These are phyloP conservation scores for Avahi laniger DNA, from an alignment of 2,797 vertebrate species.

Conservation along the genomic window DNA sequence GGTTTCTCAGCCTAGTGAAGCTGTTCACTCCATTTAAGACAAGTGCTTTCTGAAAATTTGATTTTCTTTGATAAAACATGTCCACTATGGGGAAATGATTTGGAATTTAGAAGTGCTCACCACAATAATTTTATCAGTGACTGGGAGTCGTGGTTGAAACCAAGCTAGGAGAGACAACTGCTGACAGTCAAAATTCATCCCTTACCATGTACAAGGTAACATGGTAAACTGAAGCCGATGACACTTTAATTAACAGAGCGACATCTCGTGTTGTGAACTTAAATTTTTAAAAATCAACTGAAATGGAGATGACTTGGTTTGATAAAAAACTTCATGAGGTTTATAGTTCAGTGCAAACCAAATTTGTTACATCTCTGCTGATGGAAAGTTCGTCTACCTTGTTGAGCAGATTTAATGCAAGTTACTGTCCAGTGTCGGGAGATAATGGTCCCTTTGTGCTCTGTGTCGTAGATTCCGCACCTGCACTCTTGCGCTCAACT, in stretches of 20 bases:
- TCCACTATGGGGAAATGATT: not conserved
- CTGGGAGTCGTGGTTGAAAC: not conserved
- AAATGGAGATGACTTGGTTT: not conserved
- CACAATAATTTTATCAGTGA: constrained; percentile 8
- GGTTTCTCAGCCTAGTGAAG: not conserved
- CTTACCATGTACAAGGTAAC: not conserved
- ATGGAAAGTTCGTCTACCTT: not conserved
- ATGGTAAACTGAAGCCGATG: not conserved
- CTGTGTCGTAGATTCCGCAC: not conserved
- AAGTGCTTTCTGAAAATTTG: not conserved
- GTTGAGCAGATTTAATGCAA: not conserved
- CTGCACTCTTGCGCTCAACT: not conserved
- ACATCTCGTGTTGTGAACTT: not conserved
- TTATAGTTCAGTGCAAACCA: not conserved
- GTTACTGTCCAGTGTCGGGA: not conserved
- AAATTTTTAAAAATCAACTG: not conserved
- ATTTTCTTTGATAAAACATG: constrained; percentile 1
- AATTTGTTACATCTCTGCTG: not conserved
- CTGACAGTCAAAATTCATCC: not conserved
- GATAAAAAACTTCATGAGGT: not conserved
- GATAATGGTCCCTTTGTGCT: not conserved
- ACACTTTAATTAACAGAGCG: not conserved
- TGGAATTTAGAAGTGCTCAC: not conserved
- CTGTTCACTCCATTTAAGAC: not conserved
- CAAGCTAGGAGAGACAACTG: not conserved